These are phyloP conservation scores for Trachymyrmex septentrionalis DNA, from an alignment of 1,140 invertebrate species.

Conservation along the genomic window DNA sequence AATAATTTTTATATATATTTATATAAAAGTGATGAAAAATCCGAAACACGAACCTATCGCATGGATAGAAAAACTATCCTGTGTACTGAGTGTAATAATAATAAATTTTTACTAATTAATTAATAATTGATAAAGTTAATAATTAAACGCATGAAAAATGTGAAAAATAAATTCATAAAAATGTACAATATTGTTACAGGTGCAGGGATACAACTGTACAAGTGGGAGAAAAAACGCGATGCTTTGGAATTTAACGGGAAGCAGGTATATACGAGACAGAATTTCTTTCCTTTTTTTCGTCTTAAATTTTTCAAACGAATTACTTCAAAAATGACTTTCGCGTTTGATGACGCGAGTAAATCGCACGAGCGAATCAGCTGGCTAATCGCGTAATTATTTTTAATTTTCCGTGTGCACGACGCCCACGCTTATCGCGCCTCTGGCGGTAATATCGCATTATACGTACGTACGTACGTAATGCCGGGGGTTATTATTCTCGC, in stretches of 20 bases:
- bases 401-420: slow-evolving; percentile 16
- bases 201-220: neutral
- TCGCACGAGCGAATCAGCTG: neutral
- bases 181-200: slow-evolving; percentile 40
- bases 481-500: slow-evolving; percentile 53
- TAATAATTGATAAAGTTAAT: neutral
- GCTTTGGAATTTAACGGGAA: neutral
- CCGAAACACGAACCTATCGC: no score
- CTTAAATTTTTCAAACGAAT: neutral
- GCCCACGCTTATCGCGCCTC: slow-evolving; percentile 36
- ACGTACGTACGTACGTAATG: slow-evolving; percentile 27
- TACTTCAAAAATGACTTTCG: neutral
- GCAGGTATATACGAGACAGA: slow-evolving; percentile 5
- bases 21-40: no score
- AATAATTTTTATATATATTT: no score
- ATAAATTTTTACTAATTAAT: neutral
- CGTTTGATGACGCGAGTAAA: slow-evolving; percentile 2
- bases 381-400: slow-evolving; percentile 47
- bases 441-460: slow-evolving; percentile 28
- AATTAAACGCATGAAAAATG: neutral
- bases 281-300: neutral
- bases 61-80: no score
- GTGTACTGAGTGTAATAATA: no score
- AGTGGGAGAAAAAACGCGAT: neutral
- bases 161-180: neutral